Base-by-base conservation (phyloP, 2,797 vertebrate genomes). In the Hirundo rustica region DNA sequence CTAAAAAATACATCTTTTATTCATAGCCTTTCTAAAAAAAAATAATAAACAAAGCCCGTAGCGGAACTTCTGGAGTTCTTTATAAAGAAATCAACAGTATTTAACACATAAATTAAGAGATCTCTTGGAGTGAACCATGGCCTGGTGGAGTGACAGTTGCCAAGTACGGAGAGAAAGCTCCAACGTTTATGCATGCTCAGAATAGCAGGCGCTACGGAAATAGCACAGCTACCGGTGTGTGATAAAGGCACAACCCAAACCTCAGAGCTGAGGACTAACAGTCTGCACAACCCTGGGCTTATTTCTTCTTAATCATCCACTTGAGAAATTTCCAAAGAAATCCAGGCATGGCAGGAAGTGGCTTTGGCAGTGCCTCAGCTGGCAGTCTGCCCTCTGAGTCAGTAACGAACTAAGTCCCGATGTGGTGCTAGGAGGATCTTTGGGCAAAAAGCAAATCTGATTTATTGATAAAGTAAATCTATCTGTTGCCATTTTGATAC, bases 311-410 rank as follows among this genome's bases (percentile, higher is more conserved):
- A 51, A 83, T 64, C 81, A 89, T 38, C 53, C 57, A 25, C 85
- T 74, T 58, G 76, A 80, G 40, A 29, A 8, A 22, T 30, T 92
- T 89, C 92, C 80, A 92, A 26, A 83, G 76, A 77, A 84, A 78
- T 44, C 47, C 82, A 61, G 82, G 73, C 82, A 60, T 0, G 14
- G 70, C 89, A 90, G 94, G 92, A 96, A 94, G 92, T 85, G 91
- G 91, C 81, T 92, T 95, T 95, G 92, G 94, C 89, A 82, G 81
- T 3, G 1, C 60, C 73, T 53, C 87, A 91, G 75, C 34, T 88
- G 89, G 75, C 29, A 0, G 4, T 2, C 44, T 82, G 72, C 87
- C 78, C 48, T 55, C 74, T 76, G 82, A 93, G 71, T 93, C 92
- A 89, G 34, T 91, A 89, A 85, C 38, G 53, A 58, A 64, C 36